A percentile compares a stretch with the other conserved stretches of the same genome.
Evolutionary conservation across 2,797 vertebrate genomes (phyloP).

Genomic region (Sphenopsis melanotis): DNA sequence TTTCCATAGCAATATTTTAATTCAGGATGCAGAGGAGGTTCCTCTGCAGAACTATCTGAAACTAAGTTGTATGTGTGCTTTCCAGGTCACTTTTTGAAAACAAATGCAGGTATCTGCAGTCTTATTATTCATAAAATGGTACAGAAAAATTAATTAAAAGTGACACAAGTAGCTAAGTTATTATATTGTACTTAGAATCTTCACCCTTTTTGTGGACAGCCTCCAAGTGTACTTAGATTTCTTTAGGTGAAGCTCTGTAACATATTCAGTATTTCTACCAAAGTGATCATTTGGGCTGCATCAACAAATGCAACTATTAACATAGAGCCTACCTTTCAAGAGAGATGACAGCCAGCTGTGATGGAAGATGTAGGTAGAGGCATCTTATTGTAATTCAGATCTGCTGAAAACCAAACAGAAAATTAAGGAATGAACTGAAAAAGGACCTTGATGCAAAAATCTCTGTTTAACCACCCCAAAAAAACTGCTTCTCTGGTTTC

Average conservation of each 20-base stretch:
- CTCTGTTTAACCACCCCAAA: neutral
- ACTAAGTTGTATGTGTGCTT: neutral
- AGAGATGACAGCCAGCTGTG: neutral
- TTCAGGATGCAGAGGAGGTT: neutral
- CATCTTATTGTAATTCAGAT: neutral
- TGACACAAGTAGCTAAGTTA: neutral
- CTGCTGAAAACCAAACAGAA: neutral
- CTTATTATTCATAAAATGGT: neutral
- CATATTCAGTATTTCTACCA: neutral
- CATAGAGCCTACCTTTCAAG: neutral
- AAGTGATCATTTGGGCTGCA: neutral
- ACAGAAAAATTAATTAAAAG: neutral
- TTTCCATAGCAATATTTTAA: neutral
- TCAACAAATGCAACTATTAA: neutral
- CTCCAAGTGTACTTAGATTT: neutral
- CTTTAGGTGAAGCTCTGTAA: neutral
- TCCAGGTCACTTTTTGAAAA: neutral
- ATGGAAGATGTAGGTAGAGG: neutral
- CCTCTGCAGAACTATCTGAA: neutral
- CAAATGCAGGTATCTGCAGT: neutral
- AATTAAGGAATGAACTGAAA: neutral
- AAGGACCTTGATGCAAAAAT: neutral
- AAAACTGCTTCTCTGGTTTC: neutral
- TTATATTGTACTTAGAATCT: neutral
- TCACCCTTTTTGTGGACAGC: neutral